Conservation (phyloP, 2,113 vertebrate species). For the Ceyx melanurus region DNA sequence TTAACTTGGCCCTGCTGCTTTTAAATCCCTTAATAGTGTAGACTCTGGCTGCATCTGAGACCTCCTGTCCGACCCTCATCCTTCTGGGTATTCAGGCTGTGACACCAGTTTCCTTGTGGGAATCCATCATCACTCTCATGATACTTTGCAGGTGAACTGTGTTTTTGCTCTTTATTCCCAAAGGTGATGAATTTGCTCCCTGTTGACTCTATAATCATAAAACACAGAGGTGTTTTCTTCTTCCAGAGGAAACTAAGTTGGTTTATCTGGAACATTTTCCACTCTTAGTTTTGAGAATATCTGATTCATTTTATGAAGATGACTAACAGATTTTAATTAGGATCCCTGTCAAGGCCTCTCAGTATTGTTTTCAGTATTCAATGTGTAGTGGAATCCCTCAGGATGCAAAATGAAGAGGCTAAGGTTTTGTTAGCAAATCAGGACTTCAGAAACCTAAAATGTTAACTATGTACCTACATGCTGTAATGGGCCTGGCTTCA, state of each 20-base stretch:
- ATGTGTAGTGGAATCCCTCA: not conserved
- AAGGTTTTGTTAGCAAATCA: not conserved
- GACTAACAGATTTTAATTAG: not conserved
- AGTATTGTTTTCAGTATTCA: not conserved
- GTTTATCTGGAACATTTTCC: not conserved
- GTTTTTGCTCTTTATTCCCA: not conserved
- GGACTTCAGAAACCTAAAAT: not conserved
- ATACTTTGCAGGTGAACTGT: slow-evolving; percentile 23
- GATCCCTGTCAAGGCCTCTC: not conserved
- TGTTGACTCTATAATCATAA: not conserved
- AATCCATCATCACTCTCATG: not conserved
- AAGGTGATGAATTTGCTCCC: not conserved
- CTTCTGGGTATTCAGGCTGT: slow-evolving; percentile 15
- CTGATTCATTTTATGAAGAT: not conserved
- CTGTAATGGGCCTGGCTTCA: not conserved
- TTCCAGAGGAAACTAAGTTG: not conserved
- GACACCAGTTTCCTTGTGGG: not conserved
- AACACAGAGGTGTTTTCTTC: not conserved
- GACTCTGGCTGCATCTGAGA: not conserved
- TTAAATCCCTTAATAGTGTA: slow-evolving; percentile 25
- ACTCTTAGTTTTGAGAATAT: not conserved
- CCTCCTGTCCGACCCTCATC: not conserved
- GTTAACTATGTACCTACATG: not conserved
- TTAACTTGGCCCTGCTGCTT: slow-evolving; percentile 24
- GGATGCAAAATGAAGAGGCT: not conserved